These are phyloP conservation scores for Temnothorax ravouxi DNA, from an alignment of 2,888 invertebrate species.

Conservation along the genomic window DNA sequence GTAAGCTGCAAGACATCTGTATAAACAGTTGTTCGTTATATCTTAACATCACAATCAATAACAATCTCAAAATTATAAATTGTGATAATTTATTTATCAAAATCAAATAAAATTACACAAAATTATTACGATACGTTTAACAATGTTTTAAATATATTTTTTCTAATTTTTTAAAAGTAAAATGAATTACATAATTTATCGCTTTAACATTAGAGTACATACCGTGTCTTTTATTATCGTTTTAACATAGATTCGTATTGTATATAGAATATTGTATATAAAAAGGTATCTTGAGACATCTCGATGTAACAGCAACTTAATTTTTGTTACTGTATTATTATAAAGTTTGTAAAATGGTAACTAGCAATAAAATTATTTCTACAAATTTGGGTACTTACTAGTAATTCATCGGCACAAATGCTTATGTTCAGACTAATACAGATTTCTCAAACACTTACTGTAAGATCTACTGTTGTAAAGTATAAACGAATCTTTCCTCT, in stretches of 20 bases:
- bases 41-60: background rate
- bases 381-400: conserved; percentile 16
- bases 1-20: background rate
- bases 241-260: background rate
- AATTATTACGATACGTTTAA: background rate
- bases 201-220: background rate
- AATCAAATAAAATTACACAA: background rate
- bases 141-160: background rate
- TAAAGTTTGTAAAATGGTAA: background rate
- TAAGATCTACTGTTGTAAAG: conserved; percentile 49
- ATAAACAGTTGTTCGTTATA: conserved; percentile 5
- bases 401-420: background rate
- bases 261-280: too few species aligned
- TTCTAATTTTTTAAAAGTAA: background rate
- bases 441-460: background rate
- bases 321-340: background rate
- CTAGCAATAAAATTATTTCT: background rate
- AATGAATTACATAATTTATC: conserved; percentile 1
- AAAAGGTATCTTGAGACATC: background rate
- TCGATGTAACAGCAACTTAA: background rate
- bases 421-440: background rate
- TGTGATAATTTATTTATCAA: background rate
- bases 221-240: background rate
- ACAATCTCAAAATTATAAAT: background rate
- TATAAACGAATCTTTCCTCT: conserved; percentile 41